Conservation (phyloP, 2,888 invertebrate genomes). For the Drosophila mayaguana region DNA sequence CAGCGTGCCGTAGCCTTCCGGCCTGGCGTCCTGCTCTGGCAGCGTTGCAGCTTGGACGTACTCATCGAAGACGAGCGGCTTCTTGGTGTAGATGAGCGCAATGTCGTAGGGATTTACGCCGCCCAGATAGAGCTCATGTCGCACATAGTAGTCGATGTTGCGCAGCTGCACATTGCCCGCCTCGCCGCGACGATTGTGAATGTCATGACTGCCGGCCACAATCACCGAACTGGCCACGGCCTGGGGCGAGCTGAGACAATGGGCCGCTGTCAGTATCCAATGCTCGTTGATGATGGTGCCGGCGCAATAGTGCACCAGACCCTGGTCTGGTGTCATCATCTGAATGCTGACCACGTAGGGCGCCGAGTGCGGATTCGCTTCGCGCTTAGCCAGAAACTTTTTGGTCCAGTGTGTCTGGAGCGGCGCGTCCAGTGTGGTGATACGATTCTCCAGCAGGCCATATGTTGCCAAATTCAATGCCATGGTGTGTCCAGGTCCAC, state of each 20-base stretch:
- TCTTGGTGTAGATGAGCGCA: constrained; percentile 82
- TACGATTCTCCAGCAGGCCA: constrained; percentile 73
- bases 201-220: constrained; percentile 83
- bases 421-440: constrained; percentile 63
- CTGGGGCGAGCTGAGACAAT: constrained; percentile 78
- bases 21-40: constrained; percentile 74
- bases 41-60: constrained; percentile 80
- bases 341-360: constrained; percentile 84
- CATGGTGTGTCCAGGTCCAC: constrained; percentile 50
- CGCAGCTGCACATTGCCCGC: constrained; percentile 74
- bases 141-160: constrained; percentile 80
- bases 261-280: constrained; percentile 84
- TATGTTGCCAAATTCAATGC: constrained; percentile 62
- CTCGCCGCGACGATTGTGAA: constrained; percentile 70
- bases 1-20: constrained; percentile 81
- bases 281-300: constrained; percentile 83
- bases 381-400: constrained; percentile 81
- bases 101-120: constrained; percentile 84
- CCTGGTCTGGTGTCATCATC: constrained; percentile 73
- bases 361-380: constrained; percentile 82
- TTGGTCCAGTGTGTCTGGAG: constrained; percentile 74
- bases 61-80: constrained; percentile 76
- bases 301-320: constrained; percentile 83
- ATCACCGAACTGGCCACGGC: constrained; percentile 78
- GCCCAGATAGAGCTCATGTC: constrained; percentile 82